Conservation (phyloP, 2,797 vertebrate genomes). For the Kryptopterus vitreolus region DNA sequence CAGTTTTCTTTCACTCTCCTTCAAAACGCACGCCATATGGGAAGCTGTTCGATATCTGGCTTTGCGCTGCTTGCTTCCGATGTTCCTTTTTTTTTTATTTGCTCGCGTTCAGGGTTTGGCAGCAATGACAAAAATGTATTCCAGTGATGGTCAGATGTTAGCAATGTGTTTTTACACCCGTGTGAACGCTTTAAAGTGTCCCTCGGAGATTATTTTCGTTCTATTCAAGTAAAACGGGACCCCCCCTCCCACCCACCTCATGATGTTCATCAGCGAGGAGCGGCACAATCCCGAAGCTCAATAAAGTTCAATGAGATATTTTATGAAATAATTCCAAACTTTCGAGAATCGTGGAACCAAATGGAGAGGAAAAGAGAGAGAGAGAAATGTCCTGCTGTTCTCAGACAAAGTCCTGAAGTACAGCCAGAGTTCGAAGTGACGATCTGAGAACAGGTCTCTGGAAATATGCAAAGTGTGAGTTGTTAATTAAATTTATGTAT, state of each 20-base stretch:
- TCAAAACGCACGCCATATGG: conserved; percentile 60
- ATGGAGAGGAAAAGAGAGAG: conserved; percentile 30
- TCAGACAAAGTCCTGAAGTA: not conserved
- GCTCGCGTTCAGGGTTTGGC: conserved; percentile 19
- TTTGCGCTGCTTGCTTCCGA: conserved; percentile 62
- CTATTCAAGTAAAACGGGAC: conserved; percentile 55
- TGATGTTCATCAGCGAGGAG: conserved; percentile 72
- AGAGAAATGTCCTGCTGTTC: conserved; percentile 22
- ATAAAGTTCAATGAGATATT: conserved; percentile 60
- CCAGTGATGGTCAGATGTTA: conserved; percentile 50
- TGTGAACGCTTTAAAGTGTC: conserved; percentile 33
- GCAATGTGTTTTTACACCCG: conserved; percentile 43
- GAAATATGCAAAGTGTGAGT: not conserved
- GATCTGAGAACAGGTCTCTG: conserved; percentile 3
- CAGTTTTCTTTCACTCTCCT: conserved; percentile 31
- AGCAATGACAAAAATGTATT: conserved; percentile 20
- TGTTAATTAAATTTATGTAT: too few relatives aligned
- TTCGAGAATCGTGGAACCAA: conserved; percentile 8
- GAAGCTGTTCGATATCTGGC: conserved; percentile 64
- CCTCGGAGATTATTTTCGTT: conserved; percentile 44
- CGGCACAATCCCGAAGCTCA: conserved; percentile 65
- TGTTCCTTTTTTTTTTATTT: conserved; percentile 32
- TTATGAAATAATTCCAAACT: conserved; percentile 54
- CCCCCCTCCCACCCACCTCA: conserved; percentile 48
- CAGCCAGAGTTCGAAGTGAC: not conserved